Evolutionary conservation across 2,797 vertebrate species (phyloP), one percentile per base, ranked within the genome.

Genomic region (Acropternis orthonyx): DNA sequence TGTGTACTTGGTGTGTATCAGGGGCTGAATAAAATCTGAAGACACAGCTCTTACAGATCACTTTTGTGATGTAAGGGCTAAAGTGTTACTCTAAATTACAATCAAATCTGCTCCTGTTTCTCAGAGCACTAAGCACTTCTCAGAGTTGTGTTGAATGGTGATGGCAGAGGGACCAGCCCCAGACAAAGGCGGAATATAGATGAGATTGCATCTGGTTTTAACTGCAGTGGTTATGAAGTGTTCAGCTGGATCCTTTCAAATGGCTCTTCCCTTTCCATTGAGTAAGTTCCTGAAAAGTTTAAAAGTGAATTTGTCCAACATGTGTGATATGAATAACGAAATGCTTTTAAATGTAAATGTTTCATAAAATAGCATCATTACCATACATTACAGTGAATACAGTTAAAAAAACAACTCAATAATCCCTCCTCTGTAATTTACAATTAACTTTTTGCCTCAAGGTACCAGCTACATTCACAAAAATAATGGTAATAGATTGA

Each of bases 361-460:
- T 93, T 90, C 67, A 69, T 81, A 67, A 84, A 95, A 75, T 48
- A 73, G 55, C 87, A 89, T 67, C 32, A 75, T 93, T 93, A 92
- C 77, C 80, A 84, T 89, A 69, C 59, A 46, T 88, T 93, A 75
- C 71, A 77, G 76, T 88, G 88, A 93, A 89, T 91, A 95, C 52
- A 90, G 88, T 89, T 77, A 34, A 88, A 89, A 93, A 83, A 87
- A 6, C 37, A 83, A 62, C 63, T 72, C 73, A 87, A 62, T 88
- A 94, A 94, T 94, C 79, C 86, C 76, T 76, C 71, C 95, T 89
- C 94, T 86, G 95, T 95, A 97, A 97, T 97, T 96, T 97, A 97
- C 92, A 97, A 97, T 97, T 97, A 97, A 97, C 96, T 96, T 97
- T 95, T 96, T 95, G 97, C 97, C 96, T 97, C 95, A 96, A 97